Percentiles rank a stretch among this genome's conserved stretches.
phyloP scores from a whole-genome alignment of 2,888 invertebrate genomes.

The Luffia ferchaultella region DNA sequence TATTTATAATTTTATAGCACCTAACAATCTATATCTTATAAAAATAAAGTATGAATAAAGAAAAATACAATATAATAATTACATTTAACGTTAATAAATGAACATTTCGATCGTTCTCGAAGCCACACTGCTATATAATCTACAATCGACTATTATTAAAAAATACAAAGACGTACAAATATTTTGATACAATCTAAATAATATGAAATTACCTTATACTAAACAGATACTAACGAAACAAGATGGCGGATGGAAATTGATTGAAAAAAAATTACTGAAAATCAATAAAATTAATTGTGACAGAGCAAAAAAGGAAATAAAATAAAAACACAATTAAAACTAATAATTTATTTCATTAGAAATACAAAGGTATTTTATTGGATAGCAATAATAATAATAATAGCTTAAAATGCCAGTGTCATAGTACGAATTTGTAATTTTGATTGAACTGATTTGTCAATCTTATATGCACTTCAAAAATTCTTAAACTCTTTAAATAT shows the following conservation, averaged over 20 bases:
- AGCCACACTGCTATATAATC: too few relatives aligned
- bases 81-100: too few relatives aligned
- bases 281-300: not conserved
- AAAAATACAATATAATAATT: too few relatives aligned
- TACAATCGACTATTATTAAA: too few relatives aligned
- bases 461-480: constrained; percentile 11
- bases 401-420: constrained; percentile 24
- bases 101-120: too few relatives aligned
- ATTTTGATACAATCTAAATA: too few relatives aligned
- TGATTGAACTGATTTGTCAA: constrained; percentile 14
- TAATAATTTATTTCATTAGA: constrained; percentile 38
- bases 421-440: constrained; percentile 7
- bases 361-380: constrained; percentile 25
- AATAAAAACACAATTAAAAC: constrained; percentile 23
- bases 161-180: too few relatives aligned
- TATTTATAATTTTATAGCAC: not conserved
- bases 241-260: too few relatives aligned
- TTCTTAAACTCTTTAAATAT: not conserved
- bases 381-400: constrained; percentile 12
- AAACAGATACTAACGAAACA: too few relatives aligned
- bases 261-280: too few relatives aligned
- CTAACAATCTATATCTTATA: not conserved
- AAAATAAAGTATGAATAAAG: not conserved
- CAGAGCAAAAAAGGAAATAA: constrained; percentile 14
- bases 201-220: too few relatives aligned